Evolutionary conservation across 2,888 invertebrate species (phyloP), one percentile per base, ranked within the genome.

Genomic region (Rhimphoctona megacephalus): DNA sequence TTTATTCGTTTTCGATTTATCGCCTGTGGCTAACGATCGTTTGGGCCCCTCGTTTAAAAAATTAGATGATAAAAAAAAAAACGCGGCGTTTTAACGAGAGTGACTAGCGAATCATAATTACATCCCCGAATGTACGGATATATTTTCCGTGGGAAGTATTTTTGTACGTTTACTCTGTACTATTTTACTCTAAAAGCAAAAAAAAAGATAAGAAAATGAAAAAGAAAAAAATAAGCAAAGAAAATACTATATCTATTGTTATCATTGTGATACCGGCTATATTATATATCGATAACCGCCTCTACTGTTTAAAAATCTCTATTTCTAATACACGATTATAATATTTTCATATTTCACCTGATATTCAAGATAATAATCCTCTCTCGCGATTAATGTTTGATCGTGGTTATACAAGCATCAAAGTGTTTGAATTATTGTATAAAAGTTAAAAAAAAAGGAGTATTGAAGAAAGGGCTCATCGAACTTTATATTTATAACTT

Each of bases 101-200:
- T 87, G 88, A 90, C 90, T 90, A 91, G 88, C 88, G 90, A 90
- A 90, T 85, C 64, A 83, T 82, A 69, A 61, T 74, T 82, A 88
- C 83, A 78, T 85, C 72, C 83, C 81, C 79, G 74, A 49, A 52
- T 82, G 30, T 25, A 66, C 64, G 85, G 79, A 84, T 52, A 30
- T 61, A 43, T 67, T 82, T 66, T 90, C 91, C 89, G 91, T 90
- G 91, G 90, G 91, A 92, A 92, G 92, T 93, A 93, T 93, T 93
- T 93, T 93, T 93, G 93, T 93, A 93, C 91, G 92, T 93, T 92
- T 89, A 93, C 90, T 92, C 92, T 92, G 90, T 92, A 93, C 91
- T 87, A 90, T 89, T 92, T 91, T 88, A 90, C 90, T 92, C 90
- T 90, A 90, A 90, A 90, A 39, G 22, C 19, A 43, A 81, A 84